Evolutionary conservation across 2,888 invertebrate genomes (phyloP).

Genomic region (Gerris lacustris): DNA sequence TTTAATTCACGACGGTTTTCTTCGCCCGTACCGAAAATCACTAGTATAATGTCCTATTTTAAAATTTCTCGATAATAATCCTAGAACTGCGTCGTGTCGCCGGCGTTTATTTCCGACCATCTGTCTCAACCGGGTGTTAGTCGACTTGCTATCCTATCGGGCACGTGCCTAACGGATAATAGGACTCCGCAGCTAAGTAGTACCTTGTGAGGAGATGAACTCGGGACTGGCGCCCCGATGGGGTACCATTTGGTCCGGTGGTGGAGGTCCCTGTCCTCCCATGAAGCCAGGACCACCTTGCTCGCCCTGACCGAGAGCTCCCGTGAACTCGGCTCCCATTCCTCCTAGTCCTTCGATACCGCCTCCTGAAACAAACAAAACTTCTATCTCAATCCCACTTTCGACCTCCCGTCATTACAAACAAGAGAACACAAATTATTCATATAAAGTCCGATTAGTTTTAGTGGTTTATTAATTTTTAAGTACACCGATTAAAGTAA

Average conservation of each 20-base stretch:
- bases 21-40: no score
- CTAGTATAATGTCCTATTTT: no score
- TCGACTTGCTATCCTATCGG: no score
- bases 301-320: conserved; percentile 49
- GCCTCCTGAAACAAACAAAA: conserved; percentile 43
- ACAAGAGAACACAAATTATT: neutral
- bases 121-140: no score
- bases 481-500: no score
- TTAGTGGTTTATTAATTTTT: no score
- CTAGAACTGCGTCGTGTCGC: no score
- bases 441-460: no score
- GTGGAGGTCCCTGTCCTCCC: conserved; percentile 34
- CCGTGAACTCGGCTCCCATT: conserved; percentile 18
- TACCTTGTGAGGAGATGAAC: conserved; percentile 38
- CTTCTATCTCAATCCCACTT: neutral
- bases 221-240: conserved; percentile 40
- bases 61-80: no score
- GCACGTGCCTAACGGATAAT: neutral
- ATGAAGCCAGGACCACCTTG: conserved; percentile 48
- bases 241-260: conserved; percentile 39
- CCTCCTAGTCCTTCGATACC: conserved; percentile 24
- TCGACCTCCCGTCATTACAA: neutral
- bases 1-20: no score
- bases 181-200: neutral
- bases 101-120: no score